These are phyloP conservation scores for Chaenodraco wilsoni DNA, from an alignment of 2,797 vertebrate genomes.

Conservation along the genomic window DNA sequence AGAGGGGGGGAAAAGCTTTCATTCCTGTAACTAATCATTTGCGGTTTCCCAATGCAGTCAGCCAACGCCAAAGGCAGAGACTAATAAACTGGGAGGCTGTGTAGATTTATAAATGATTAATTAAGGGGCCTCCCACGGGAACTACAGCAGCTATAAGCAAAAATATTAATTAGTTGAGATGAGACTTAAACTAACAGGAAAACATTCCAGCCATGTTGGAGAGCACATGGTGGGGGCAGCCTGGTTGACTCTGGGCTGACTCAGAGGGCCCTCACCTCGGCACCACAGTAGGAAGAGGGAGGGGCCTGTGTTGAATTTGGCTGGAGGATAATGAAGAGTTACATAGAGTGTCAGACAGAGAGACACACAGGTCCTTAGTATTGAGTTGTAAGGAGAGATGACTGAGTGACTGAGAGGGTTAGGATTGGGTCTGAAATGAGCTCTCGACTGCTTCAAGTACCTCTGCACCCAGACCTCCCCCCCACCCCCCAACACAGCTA, in stretches of 20 bases:
- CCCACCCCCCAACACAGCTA: conserved; percentile 47
- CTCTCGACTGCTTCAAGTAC: conserved; percentile 78
- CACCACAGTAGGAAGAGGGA: conserved; percentile 52
- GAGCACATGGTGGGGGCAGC: conserved; percentile 70
- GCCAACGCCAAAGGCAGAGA: conserved; percentile 86
- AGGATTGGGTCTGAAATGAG: conserved; percentile 78
- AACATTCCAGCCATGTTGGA: conserved; percentile 81
- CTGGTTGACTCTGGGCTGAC: conserved; percentile 72
- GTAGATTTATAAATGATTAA: conserved; percentile 92
- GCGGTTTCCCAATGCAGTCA: conserved; percentile 87
- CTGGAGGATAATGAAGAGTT: conserved; percentile 79
- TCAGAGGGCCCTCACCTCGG: conserved; percentile 72
- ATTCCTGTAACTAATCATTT: conserved; percentile 90
- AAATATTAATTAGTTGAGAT: conserved; percentile 90
- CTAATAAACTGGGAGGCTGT: conserved; percentile 89
- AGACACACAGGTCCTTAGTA: conserved; percentile 76
- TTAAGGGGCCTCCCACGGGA: conserved; percentile 85
- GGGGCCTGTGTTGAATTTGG: conserved; percentile 72
- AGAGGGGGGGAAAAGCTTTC: conserved; percentile 67
- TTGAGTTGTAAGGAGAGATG: conserved; percentile 78
- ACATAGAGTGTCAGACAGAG: conserved; percentile 74
- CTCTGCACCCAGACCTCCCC: conserved; percentile 35
- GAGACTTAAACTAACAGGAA: conserved; percentile 89
- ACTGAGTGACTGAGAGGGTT: conserved; percentile 76
- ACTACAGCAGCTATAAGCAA: conserved; percentile 86